A percentile compares a stretch with the other conserved stretches of the same genome.
Conservation (phyloP, 2,113 vertebrate genomes). For the Eulemur rufifrons region DNA sequence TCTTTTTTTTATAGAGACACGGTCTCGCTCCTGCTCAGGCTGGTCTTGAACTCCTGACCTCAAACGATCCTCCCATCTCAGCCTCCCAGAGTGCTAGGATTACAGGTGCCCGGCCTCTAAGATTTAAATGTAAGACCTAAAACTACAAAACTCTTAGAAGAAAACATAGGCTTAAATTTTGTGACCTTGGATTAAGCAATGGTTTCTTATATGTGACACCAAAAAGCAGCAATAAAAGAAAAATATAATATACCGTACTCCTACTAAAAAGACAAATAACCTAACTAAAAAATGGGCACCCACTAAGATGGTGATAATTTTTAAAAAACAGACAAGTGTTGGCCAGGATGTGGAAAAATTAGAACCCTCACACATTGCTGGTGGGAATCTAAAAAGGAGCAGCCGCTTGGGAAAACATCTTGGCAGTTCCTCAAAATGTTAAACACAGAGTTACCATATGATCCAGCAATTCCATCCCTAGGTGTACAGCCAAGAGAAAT, state of each 20-base stretch:
- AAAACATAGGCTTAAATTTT: background rate
- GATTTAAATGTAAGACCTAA: background rate
- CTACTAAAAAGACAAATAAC: background rate
- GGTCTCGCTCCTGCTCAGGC: too few species aligned
- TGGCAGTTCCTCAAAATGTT: background rate
- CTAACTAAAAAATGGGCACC: background rate
- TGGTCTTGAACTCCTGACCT: too few species aligned
- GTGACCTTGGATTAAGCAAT: background rate
- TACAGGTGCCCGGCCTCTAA: background rate
- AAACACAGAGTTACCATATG: background rate
- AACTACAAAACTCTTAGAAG: background rate
- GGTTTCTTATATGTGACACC: background rate
- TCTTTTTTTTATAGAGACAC: too few species aligned
- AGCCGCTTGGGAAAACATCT: background rate
- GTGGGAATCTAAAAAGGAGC: background rate
- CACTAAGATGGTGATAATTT: background rate
- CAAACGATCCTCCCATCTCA: too few species aligned
- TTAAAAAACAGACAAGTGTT: background rate
- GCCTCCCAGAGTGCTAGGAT: too few species aligned
- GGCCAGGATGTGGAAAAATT: background rate
- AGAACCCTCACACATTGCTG: background rate
- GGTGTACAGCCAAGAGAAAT: background rate
- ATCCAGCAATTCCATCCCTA: background rate
- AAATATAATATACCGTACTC: background rate
- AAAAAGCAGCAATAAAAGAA: slow-evolving; percentile 5